Percentiles rank a stretch among this genome's conserved stretches.
Evolutionary conservation across 2,797 vertebrate species (phyloP).

Genomic region (Anguilla obscura): DNA sequence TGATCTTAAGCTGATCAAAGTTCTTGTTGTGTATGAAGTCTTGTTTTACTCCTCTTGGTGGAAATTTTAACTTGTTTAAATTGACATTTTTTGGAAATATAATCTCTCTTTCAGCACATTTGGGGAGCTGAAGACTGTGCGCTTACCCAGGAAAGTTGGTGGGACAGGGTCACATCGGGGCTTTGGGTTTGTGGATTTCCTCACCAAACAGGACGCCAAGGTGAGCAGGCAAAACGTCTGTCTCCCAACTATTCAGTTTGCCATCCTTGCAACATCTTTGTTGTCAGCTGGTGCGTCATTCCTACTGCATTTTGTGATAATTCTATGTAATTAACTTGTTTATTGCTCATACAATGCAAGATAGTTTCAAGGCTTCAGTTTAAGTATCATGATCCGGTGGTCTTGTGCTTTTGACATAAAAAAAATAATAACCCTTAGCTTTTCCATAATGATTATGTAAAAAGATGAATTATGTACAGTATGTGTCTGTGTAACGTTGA

Average conservation of each 20-base stretch:
- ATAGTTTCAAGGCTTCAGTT: too few relatives aligned
- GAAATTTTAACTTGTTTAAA: neutral
- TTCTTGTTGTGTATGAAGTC: neutral
- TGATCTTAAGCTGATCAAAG: neutral
- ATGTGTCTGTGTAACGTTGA: neutral
- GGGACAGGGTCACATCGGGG: constrained; percentile 87
- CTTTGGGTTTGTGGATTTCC: constrained; percentile 94
- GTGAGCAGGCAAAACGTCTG: constrained; percentile 64
- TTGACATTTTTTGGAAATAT: neutral
- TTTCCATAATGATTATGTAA: too few relatives aligned
- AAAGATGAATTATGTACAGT: neutral
- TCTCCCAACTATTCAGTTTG: neutral
- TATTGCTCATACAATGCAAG: too few relatives aligned
- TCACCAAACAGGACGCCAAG: constrained; percentile 97
- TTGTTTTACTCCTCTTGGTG: neutral
- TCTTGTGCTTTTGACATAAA: too few relatives aligned
- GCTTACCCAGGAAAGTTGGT: constrained; percentile 89
- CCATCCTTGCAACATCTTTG: neutral
- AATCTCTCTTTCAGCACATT: constrained; percentile 81
- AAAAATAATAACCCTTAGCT: too few relatives aligned
- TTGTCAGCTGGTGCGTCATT: neutral
- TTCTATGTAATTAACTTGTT: too few relatives aligned
- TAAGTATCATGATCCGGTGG: too few relatives aligned
- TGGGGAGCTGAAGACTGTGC: constrained; percentile 92
- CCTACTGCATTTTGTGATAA: too few relatives aligned